These are phyloP conservation scores for Polia nebulosa DNA, from an alignment of 2,888 invertebrate species.

Conservation along the genomic window DNA sequence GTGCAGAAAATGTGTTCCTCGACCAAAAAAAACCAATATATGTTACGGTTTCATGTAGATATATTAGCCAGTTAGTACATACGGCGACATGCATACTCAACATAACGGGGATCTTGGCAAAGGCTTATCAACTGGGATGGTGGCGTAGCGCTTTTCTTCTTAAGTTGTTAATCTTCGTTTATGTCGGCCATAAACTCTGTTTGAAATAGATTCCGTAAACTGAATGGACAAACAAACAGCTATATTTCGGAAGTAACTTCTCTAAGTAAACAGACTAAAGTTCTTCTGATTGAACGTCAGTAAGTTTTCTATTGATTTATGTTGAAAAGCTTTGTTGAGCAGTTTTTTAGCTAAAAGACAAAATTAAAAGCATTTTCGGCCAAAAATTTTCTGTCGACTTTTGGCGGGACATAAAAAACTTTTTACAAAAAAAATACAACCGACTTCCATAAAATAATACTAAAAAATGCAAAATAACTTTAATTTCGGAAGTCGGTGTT, in stretches of 20 bases:
- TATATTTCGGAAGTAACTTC: conserved; percentile 41
- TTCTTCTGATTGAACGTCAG: conserved; percentile 31
- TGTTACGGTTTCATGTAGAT: conserved; percentile 24
- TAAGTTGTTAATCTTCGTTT: conserved; percentile 62
- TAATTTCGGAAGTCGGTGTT: too few species aligned
- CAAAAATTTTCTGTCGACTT: conserved; percentile 18
- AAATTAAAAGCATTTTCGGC: neutral
- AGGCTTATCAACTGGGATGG: conserved; percentile 56
- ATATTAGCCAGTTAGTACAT: conserved; percentile 33
- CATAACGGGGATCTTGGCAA: conserved; percentile 58
- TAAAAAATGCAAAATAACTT: too few species aligned
- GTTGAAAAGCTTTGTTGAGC: conserved; percentile 25
- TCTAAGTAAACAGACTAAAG: conserved; percentile 33
- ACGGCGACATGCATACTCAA: conserved; percentile 55
- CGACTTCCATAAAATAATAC: too few species aligned
- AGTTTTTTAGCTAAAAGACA: conserved; percentile 10
- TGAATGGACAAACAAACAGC: conserved; percentile 56
- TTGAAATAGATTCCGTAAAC: conserved; percentile 54
- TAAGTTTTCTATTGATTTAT: conserved; percentile 20
- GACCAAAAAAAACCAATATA: neutral
- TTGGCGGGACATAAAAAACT: neutral
- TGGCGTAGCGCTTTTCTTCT: conserved; percentile 58
- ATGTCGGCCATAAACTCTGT: conserved; percentile 58
- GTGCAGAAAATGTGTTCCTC: conserved; percentile 5
- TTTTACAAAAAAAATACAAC: too few species aligned